Percentiles rank a stretch among this genome's conserved stretches.
These are phyloP conservation scores for Neodontobutis hainanensis DNA, from an alignment of 2,113 vertebrate species.

Conservation along the genomic window DNA sequence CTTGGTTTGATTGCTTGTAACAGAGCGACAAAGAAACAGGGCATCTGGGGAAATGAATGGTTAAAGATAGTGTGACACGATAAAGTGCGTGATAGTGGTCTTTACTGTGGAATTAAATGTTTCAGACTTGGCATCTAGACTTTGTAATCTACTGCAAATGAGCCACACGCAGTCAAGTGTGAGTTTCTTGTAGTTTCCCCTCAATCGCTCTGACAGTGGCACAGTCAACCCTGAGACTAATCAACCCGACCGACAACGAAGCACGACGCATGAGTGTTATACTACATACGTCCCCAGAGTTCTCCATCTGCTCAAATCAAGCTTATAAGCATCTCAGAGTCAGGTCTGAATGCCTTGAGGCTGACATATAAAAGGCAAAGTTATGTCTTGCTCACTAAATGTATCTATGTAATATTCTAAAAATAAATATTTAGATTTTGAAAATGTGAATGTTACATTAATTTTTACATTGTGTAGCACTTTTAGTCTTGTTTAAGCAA, in stretches of 20 bases:
- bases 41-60: slow-evolving; percentile 16
- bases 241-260: slow-evolving; percentile 24
- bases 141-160: slow-evolving; percentile 9
- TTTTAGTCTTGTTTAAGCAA: too few relatives aligned
- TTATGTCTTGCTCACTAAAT: too few relatives aligned
- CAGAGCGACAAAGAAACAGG: background rate
- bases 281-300: background rate
- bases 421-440: too few relatives aligned
- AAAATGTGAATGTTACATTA: too few relatives aligned
- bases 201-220: slow-evolving; percentile 43
- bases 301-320: slow-evolving; percentile 7
- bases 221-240: slow-evolving; percentile 53
- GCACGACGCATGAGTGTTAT: slow-evolving; percentile 5
- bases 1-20: slow-evolving; percentile 13
- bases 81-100: background rate
- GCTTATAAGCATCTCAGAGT: background rate
- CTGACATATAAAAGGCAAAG: too few relatives aligned
- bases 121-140: background rate
- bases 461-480: too few relatives aligned
- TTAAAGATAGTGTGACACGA: background rate
- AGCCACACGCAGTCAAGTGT: slow-evolving; percentile 14
- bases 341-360: too few relatives aligned
- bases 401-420: too few relatives aligned
- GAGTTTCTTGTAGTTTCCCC: slow-evolving; percentile 27
- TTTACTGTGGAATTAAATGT: slow-evolving; percentile 6